Percentiles rank a stretch among this genome's conserved stretches.
Evolutionary conservation across 2,888 invertebrate species (phyloP).

Genomic region (Xiphydria camelus): DNA sequence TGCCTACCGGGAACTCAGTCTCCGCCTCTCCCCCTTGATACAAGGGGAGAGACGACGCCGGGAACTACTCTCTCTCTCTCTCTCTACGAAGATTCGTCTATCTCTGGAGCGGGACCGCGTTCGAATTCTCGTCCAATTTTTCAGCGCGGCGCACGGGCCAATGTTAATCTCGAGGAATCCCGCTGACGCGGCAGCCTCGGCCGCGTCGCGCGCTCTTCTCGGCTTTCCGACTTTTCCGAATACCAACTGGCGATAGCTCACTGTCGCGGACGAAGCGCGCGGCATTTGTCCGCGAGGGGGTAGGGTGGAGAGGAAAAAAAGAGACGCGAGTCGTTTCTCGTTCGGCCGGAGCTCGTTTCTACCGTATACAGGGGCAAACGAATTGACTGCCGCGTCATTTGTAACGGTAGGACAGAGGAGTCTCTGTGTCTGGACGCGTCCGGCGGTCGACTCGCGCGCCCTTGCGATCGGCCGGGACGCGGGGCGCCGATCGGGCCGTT

Average conservation of each 20-base stretch:
- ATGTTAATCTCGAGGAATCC: constrained; percentile 37
- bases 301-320: constrained; percentile 14
- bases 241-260: constrained; percentile 41
- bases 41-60: no score
- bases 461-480: no score
- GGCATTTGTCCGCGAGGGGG: constrained; percentile 30
- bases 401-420: constrained; percentile 35
- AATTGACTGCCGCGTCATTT: constrained; percentile 42
- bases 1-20: no score
- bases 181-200: constrained; percentile 31
- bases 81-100: constrained; percentile 27
- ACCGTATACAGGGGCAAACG: constrained; percentile 8
- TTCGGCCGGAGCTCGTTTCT: constrained; percentile 30
- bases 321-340: constrained; percentile 26
- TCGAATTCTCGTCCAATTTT: constrained; percentile 36
- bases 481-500: no score
- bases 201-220: background rate
- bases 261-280: constrained; percentile 33
- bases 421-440: constrained; percentile 4
- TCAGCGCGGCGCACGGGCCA: constrained; percentile 29
- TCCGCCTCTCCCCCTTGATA: no score
- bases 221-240: constrained; percentile 27
- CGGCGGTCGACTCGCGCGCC: no score
- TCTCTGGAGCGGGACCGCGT: constrained; percentile 9
- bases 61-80: constrained; percentile 2